A percentile compares a stretch with the other conserved stretches of the same genome.
Conservation (phyloP, 2,888 invertebrate genomes). For the Trichopoda pennipes region DNA sequence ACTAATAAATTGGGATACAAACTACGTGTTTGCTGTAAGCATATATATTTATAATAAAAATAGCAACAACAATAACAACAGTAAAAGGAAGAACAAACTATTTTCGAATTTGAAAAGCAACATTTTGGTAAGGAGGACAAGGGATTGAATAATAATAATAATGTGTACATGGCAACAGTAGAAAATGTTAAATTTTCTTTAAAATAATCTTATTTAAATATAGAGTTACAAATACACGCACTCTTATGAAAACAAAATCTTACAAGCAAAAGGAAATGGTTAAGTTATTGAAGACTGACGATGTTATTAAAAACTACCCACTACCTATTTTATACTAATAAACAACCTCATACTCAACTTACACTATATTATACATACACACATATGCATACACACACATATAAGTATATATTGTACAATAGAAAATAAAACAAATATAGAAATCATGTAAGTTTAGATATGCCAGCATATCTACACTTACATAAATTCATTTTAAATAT, state of each 20-base stretch:
- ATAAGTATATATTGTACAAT: background rate
- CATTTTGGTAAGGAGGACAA: background rate
- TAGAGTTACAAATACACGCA: conserved; percentile 7
- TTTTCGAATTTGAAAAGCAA: conserved; percentile 17
- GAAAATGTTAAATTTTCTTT: conserved; percentile 45
- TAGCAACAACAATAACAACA: conserved; percentile 10
- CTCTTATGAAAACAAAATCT: conserved; percentile 20
- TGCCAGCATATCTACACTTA: background rate
- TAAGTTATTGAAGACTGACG: conserved; percentile 36
- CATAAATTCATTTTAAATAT: background rate
- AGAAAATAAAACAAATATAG: conserved; percentile 40
- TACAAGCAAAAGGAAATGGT: conserved; percentile 12
- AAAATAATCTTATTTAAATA: conserved; percentile 27
- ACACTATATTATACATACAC: background rate
- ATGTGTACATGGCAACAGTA: conserved; percentile 55
- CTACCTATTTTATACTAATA: background rate
- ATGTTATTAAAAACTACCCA: conserved; percentile 47
- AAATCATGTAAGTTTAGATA: conserved; percentile 31
- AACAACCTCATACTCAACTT: conserved; percentile 15
- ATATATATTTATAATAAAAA: conserved; percentile 10
- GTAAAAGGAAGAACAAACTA: no score
- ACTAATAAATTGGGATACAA: conserved; percentile 64
- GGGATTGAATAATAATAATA: no score
- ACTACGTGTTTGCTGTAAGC: conserved; percentile 22
- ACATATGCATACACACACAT: background rate